A percentile compares a stretch with the other conserved stretches of the same genome.
phyloP scores from a whole-genome alignment of 2,797 vertebrate species.

The Crocidura indochinensis region DNA sequence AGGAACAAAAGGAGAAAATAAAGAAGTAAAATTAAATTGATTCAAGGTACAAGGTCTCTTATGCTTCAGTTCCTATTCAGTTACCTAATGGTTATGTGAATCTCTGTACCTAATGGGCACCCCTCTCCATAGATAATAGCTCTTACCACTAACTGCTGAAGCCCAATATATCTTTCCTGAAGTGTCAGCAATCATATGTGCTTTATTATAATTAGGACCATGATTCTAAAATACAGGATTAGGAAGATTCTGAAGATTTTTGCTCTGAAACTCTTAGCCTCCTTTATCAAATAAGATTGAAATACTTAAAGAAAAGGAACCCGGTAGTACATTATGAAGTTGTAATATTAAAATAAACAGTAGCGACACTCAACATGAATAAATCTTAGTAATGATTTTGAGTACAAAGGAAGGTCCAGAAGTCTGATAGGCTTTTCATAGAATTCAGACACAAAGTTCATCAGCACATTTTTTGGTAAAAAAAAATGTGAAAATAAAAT shows the following conservation, averaged over 20 bases:
- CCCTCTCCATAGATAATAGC: background rate
- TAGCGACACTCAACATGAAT: background rate
- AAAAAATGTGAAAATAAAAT: background rate
- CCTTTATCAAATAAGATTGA: conserved; percentile 27
- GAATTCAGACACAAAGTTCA: conserved; percentile 32
- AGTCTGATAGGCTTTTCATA: background rate
- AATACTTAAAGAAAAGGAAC: background rate
- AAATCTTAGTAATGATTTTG: background rate
- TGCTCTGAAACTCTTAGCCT: background rate
- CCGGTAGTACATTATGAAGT: background rate
- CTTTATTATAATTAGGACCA: background rate
- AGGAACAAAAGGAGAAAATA: too few species aligned
- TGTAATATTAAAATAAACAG: conserved; percentile 20
- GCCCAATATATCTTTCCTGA: background rate
- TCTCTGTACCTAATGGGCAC: conserved; percentile 36
- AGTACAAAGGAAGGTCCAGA: conserved; percentile 13
- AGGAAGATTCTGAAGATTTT: conserved; percentile 36
- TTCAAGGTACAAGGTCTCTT: too few species aligned
- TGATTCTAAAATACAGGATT: conserved; percentile 47
- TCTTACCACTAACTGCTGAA: conserved; percentile 2
- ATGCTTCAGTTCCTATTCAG: conserved; percentile 40
- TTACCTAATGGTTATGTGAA: background rate
- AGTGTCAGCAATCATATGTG: background rate
- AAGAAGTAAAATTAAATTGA: too few species aligned
- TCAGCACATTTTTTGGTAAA: background rate